Conservation (phyloP, 2,888 invertebrate genomes). For the Stenodera caucasica region DNA sequence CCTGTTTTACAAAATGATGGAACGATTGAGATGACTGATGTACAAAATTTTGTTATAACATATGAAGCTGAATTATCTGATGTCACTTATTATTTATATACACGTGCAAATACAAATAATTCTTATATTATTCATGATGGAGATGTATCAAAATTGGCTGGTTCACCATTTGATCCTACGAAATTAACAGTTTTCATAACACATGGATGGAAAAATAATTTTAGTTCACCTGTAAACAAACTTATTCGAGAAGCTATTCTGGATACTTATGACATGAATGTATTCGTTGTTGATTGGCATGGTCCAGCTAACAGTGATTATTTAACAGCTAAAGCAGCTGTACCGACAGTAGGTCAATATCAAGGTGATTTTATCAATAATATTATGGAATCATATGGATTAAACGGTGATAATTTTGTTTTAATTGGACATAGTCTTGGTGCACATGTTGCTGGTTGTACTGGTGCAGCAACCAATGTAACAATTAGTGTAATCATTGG, state of each 20-base stretch:
- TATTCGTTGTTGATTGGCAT: constrained; percentile 49
- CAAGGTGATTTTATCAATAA: constrained; percentile 40
- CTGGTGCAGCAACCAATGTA: constrained; percentile 35
- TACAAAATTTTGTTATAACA: constrained; percentile 1
- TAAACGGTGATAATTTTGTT: constrained; percentile 33
- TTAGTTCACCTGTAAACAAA: constrained; percentile 36
- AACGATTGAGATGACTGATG: constrained; percentile 14
- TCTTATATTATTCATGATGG: constrained; percentile 22
- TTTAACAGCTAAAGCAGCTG: constrained; percentile 31
- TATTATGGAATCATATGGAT: constrained; percentile 31
- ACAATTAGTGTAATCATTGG: constrained; percentile 45
- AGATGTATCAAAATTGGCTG: constrained; percentile 19
- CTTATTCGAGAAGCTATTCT: constrained; percentile 37
- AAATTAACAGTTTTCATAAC: constrained; percentile 42
- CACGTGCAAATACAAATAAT: constrained; percentile 26
- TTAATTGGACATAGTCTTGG: constrained; percentile 45
- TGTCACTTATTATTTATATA: constrained; percentile 39
- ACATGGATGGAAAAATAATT: constrained; percentile 48
- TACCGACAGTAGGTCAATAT: constrained; percentile 36
- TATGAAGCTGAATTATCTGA: constrained; percentile 28
- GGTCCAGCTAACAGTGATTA: constrained; percentile 37
- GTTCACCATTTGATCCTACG: constrained; percentile 31
- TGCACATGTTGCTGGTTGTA: constrained; percentile 45
- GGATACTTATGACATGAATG: constrained; percentile 40
- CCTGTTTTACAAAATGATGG: constrained; percentile 4